phyloP scores from a whole-genome alignment of 1,140 invertebrate species.

The Sycophila sp. region DNA sequence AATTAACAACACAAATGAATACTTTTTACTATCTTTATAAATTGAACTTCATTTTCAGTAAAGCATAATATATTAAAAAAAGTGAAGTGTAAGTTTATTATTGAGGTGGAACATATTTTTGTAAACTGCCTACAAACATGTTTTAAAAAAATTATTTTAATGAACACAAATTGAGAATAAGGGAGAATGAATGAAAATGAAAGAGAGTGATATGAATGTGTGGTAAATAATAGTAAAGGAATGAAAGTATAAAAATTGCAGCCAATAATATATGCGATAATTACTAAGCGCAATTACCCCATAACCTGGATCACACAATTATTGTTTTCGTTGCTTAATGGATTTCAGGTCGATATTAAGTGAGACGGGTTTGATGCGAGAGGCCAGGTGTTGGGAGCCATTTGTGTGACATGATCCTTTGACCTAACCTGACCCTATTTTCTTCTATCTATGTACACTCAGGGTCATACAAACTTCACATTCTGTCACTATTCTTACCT shows the following conservation, averaged over 20 bases:
- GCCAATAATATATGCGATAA: conserved; percentile 48
- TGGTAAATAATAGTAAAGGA: background rate
- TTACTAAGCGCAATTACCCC: conserved; percentile 54
- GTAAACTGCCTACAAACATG: conserved; percentile 36
- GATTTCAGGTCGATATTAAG: conserved; percentile 69
- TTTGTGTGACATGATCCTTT: conserved; percentile 65
- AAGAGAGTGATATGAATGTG: background rate
- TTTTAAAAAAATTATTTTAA: conserved; percentile 7
- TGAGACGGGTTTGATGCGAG: conserved; percentile 65
- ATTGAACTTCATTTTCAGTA: background rate
- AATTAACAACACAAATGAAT: conserved; percentile 21
- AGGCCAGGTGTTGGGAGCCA: conserved; percentile 64
- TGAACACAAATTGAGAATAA: background rate
- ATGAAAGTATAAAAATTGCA: conserved; percentile 6
- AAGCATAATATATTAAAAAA: too few species aligned
- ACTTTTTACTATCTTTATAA: background rate
- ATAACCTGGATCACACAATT: conserved; percentile 59
- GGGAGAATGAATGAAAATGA: background rate
- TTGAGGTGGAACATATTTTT: conserved; percentile 35
- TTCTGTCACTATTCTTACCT: conserved; percentile 58
- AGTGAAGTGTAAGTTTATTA: background rate
- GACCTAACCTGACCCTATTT: conserved; percentile 56
- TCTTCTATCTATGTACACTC: conserved; percentile 56
- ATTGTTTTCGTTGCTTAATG: conserved; percentile 67
- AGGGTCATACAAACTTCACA: conserved; percentile 56